phyloP scores from a whole-genome alignment of 1,140 invertebrate genomes.

The Streblospio benedicti region DNA sequence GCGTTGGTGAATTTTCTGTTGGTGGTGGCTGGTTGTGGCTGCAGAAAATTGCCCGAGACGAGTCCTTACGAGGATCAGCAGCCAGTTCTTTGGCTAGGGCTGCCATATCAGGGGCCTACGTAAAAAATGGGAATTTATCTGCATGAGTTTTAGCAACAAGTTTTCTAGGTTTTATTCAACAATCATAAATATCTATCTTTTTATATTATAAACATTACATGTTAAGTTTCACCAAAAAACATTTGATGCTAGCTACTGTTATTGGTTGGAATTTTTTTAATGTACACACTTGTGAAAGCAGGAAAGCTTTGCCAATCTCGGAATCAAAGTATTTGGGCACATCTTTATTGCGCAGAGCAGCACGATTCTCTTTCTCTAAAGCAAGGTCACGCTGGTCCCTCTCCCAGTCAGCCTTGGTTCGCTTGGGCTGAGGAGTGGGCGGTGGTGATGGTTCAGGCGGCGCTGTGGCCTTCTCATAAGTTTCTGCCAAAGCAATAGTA shows the following conservation, averaged over 20 bases:
- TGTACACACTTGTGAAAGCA: slow-evolving; percentile 24
- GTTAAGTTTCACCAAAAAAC: no score
- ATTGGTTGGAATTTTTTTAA: no score
- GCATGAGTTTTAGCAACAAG: slow-evolving; percentile 15
- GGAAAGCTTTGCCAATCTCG: slow-evolving; percentile 42
- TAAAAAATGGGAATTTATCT: slow-evolving; percentile 18
- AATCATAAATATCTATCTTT: no score
- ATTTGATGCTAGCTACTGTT: no score
- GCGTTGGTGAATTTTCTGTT: no score
- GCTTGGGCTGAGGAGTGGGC: slow-evolving; percentile 33
- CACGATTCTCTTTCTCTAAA: slow-evolving; percentile 30
- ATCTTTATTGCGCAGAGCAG: slow-evolving; percentile 29
- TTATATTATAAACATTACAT: no score
- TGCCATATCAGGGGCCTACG: slow-evolving; percentile 33
- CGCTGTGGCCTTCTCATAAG: slow-evolving; percentile 35
- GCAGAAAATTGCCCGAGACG: neutral
- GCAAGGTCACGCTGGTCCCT: slow-evolving; percentile 31
- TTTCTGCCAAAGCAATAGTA: no score
- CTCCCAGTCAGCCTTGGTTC: slow-evolving; percentile 39
- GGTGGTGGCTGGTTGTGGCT: no score
- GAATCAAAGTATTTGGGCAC: slow-evolving; percentile 45
- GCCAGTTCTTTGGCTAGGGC: slow-evolving; percentile 30
- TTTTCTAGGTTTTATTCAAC: neutral
- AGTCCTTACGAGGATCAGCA: slow-evolving; percentile 25
- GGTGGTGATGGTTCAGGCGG: slow-evolving; percentile 33